Conservation (phyloP, 2,888 invertebrate species). For the Dascillus cervinus region DNA sequence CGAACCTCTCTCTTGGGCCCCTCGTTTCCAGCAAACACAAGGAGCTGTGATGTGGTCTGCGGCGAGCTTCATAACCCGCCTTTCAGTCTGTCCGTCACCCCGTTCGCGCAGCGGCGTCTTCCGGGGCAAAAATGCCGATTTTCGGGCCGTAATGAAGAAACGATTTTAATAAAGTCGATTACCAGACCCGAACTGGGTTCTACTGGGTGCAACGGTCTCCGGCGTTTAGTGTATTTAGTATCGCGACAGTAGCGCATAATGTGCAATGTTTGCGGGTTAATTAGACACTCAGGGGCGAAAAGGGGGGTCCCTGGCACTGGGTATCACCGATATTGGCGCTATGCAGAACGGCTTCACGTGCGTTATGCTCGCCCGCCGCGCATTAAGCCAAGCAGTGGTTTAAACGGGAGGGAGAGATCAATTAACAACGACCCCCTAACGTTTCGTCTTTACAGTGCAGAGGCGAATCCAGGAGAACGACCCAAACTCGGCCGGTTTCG, state of each 20-base stretch:
- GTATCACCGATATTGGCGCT: conserved; percentile 43
- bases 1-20: too few relatives aligned
- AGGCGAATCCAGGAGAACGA: conserved; percentile 34
- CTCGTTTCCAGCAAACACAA: conserved; percentile 28
- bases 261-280: conserved; percentile 41
- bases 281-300: conserved; percentile 32
- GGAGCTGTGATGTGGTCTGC: conserved; percentile 40
- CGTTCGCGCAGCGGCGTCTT: conserved; percentile 14
- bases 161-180: too few relatives aligned
- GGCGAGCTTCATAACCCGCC: conserved; percentile 37
- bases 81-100: conserved; percentile 34
- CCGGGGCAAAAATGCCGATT: too few relatives aligned
- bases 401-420: conserved; percentile 32
- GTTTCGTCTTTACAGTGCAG: conserved; percentile 28
- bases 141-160: too few relatives aligned
- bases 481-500: too few relatives aligned
- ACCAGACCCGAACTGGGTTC: too few relatives aligned
- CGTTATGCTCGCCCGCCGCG: conserved; percentile 25
- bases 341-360: conserved; percentile 35
- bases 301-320: conserved; percentile 37
- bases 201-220: conserved; percentile 8
- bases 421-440: conserved; percentile 35
- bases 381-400: conserved; percentile 29
- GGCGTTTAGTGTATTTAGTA: conserved; percentile 20
- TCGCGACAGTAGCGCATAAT: conserved; percentile 35